Percentiles rank a stretch among this genome's conserved stretches.
Conservation (phyloP, 2,113 vertebrate genomes). For the Nymphicus hollandicus region DNA sequence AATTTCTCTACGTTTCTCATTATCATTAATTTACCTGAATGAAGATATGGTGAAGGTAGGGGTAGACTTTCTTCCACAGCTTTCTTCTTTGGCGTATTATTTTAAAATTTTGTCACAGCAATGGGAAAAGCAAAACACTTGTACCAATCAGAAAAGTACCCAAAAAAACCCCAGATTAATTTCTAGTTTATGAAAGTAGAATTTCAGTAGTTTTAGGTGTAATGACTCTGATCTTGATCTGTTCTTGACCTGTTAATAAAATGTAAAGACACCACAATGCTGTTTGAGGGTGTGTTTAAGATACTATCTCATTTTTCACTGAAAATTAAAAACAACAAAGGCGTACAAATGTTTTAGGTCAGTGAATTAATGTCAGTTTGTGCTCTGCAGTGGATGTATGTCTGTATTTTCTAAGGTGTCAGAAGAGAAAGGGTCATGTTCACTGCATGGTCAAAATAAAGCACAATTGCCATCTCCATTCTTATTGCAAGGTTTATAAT, state of each 20-base stretch:
- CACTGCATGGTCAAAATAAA: neutral
- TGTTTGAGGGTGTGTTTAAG: neutral
- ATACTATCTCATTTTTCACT: neutral
- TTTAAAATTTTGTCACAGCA: neutral
- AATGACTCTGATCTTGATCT: neutral
- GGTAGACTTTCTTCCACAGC: neutral
- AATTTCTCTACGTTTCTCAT: neutral
- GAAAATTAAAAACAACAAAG: constrained; percentile 3
- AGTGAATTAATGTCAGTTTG: neutral
- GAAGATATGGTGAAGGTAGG: neutral
- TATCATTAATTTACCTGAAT: neutral
- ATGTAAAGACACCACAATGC: neutral
- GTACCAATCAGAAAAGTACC: neutral
- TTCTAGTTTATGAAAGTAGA: neutral
- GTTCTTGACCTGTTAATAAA: neutral
- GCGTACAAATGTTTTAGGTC: neutral
- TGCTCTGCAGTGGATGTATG: neutral
- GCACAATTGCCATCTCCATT: neutral
- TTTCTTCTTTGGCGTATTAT: neutral
- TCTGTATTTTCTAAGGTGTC: neutral
- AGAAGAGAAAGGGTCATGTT: neutral
- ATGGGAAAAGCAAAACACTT: neutral
- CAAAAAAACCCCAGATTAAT: neutral
- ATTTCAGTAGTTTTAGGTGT: neutral
- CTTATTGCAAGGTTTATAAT: neutral